These are phyloP conservation scores for Calliphora vicina DNA, from an alignment of 1,140 invertebrate species.

Conservation along the genomic window DNA sequence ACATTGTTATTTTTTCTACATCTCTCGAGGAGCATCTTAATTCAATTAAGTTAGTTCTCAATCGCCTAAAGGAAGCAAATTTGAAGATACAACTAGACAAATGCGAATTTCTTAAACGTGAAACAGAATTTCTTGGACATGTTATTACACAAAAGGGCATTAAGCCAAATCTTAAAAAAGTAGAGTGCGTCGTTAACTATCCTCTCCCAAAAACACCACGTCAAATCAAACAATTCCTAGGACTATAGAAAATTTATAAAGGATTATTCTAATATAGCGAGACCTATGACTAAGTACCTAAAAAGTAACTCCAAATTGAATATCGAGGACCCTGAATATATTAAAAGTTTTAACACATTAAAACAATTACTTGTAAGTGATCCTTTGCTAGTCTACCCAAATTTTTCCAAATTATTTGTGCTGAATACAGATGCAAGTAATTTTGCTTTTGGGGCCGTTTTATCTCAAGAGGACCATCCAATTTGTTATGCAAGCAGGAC, in stretches of 20 bases:
- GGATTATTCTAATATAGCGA: background rate
- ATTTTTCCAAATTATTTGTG: too few species aligned
- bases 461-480: too few species aligned
- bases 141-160: conserved; percentile 38
- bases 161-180: conserved; percentile 39
- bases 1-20: conserved; percentile 28
- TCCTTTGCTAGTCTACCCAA: too few species aligned
- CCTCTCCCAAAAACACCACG: conserved; percentile 20
- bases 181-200: conserved; percentile 36
- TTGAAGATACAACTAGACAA: conserved; percentile 64
- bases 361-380: too few species aligned
- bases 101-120: conserved; percentile 58
- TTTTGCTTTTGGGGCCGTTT: too few species aligned
- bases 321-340: too few species aligned
- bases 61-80: conserved; percentile 50
- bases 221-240: background rate
- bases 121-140: conserved; percentile 43
- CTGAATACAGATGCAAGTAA: too few species aligned
- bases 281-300: background rate
- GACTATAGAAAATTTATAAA: background rate
- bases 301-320: too few species aligned
- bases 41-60: background rate
- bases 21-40: conserved; percentile 16
- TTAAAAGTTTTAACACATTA: too few species aligned
- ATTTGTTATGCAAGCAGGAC: too few species aligned